Evolutionary conservation across 2,888 invertebrate genomes (phyloP), one percentile per base, ranked within the genome.

Genomic region (Tuberolachnus salignus): DNA sequence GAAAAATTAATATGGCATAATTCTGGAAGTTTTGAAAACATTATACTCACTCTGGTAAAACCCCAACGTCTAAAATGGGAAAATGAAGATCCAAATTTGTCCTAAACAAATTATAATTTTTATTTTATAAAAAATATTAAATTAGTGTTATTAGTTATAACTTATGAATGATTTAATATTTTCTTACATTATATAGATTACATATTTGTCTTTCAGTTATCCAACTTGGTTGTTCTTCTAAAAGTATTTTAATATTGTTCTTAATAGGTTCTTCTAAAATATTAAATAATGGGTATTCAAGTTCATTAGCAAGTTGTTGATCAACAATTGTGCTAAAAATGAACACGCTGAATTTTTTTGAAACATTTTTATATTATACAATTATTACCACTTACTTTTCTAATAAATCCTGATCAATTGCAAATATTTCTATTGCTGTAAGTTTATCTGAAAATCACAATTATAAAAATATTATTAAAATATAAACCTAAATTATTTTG

Each of bases 11-110:
- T 10, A 75, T 57, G 19, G 4, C 75, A 75, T 3, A 75, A n/a
- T 26, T 75, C 75, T 21, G 75, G 75, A 11, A 75, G 16, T 26
- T 75, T 75, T 16, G 75, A 42, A 67, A 75, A 75, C 66, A 75
- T 57, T 19, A 67, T 66, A 57, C 75, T 66, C 19, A 75, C 21
- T 67, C 75, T 75, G 0, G 1, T 26, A 67, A 75, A 75, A 49
- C 75, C 75, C 75, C 75, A 75, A 3, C 75, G 55, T 34, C 49
- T 75, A 67, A 46, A 57, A 75, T 75, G 75, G 46, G 23, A n/a
- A 75, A 75, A 75, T 34, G 34, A 9, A 55, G 75, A 75, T 16
- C 75, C 75, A 57, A 64, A 75, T 66, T 75, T 75, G 19, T 66
- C 21, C 73, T 73, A n/a, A 53, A 73, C 51, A 49, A 19, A 63